These are phyloP conservation scores for Xiphophorus couchianus DNA, from an alignment of 2,113 vertebrate genomes.

Conservation along the genomic window DNA sequence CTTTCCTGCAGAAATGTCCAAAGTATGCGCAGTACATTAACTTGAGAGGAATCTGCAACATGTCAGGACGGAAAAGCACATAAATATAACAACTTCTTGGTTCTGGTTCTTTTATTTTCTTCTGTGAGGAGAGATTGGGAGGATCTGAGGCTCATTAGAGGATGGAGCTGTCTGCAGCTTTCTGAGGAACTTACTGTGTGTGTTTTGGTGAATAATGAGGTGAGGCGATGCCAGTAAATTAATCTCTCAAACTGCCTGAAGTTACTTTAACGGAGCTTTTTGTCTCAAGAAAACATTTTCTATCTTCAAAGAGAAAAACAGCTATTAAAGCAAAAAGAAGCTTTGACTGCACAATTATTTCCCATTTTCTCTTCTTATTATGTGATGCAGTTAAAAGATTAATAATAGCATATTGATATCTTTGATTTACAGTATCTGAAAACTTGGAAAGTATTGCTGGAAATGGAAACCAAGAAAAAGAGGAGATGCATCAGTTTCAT, in stretches of 20 bases:
- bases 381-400: not conserved
- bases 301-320: constrained; percentile 47
- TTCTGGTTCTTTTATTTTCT: not conserved
- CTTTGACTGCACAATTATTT: not conserved
- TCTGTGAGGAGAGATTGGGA: not conserved
- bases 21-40: constrained; percentile 7
- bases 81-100: not conserved
- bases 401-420: not conserved
- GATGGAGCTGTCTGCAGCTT: constrained; percentile 34
- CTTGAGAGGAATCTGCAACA: constrained; percentile 13
- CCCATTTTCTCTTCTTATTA: not conserved
- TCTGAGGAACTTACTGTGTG: constrained; percentile 18
- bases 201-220: constrained; percentile 56
- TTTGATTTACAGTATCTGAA: not conserved
- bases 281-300: constrained; percentile 37
- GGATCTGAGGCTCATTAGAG: constrained; percentile 43
- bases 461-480: no score
- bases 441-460: not conserved
- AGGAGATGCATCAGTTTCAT: no score
- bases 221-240: constrained; percentile 33
- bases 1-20: constrained; percentile 34
- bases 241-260: constrained; percentile 34
- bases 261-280: constrained; percentile 45
- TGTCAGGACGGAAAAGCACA: not conserved
- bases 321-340: not conserved